Conservation (phyloP, 2,888 invertebrate genomes). For the Imbricaverruca yamaguchii region DNA sequence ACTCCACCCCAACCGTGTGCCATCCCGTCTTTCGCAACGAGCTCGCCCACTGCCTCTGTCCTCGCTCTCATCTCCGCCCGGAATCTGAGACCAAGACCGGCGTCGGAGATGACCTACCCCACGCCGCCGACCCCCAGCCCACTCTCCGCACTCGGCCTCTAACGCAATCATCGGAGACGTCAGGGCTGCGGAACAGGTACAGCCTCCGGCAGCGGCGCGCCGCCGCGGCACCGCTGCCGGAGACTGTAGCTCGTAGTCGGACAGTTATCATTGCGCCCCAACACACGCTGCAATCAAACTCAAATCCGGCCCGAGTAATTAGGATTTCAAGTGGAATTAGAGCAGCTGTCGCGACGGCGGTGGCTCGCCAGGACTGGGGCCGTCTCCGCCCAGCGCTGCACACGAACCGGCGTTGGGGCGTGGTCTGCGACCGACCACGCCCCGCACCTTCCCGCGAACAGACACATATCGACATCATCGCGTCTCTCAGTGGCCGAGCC, state of each 20-base stretch:
- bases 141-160: not conserved
- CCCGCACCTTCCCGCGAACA: too few relatives aligned
- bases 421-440: too few relatives aligned
- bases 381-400: too few relatives aligned
- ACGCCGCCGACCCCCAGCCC: not conserved
- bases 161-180: not conserved
- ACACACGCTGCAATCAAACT: not conserved
- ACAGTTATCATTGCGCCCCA: not conserved
- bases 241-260: not conserved
- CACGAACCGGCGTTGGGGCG: too few relatives aligned
- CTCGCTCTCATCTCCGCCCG: too few relatives aligned
- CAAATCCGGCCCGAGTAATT: not conserved
- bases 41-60: too few relatives aligned
- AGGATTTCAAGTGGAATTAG: slow-evolving; percentile 14
- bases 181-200: not conserved
- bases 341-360: not conserved
- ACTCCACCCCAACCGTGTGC: too few relatives aligned
- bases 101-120: not conserved
- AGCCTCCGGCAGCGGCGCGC: not conserved
- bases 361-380: too few relatives aligned
- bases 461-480: too few relatives aligned
- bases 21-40: too few relatives aligned
- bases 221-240: not conserved
- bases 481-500: too few relatives aligned
- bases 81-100: too few relatives aligned